phyloP scores from a whole-genome alignment of 2,113 vertebrate genomes.

The Myiagra hebetior region DNA sequence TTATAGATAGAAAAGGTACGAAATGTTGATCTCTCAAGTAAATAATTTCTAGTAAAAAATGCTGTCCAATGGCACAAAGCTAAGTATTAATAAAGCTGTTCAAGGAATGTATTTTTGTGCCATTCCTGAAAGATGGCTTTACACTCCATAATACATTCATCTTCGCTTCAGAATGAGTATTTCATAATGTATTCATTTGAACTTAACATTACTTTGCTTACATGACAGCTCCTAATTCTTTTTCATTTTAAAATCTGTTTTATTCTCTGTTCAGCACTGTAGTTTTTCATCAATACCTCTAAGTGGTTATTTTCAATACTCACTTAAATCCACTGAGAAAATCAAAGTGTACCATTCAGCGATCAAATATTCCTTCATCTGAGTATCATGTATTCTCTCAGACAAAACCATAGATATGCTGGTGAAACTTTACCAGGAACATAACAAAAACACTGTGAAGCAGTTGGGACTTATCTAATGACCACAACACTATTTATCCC shows the following conservation, averaged over 20 bases:
- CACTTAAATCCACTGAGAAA: neutral
- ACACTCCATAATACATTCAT: neutral
- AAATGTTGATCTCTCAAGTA: neutral
- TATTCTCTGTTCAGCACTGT: neutral
- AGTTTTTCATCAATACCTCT: neutral
- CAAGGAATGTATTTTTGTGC: neutral
- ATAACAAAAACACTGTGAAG: neutral
- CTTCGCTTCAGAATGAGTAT: neutral
- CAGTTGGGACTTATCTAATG: neutral
- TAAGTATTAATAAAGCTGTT: neutral
- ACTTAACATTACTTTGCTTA: neutral
- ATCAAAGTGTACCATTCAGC: neutral
- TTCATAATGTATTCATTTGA: neutral
- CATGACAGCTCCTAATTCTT: neutral
- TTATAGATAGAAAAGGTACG: neutral
- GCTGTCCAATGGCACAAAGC: neutral
- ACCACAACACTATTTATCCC: neutral
- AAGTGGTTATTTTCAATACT: neutral
- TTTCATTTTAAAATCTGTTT: neutral
- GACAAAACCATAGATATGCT: neutral
- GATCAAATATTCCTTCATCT: neutral
- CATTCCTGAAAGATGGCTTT: neutral
- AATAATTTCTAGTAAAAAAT: neutral
- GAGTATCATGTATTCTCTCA: neutral
- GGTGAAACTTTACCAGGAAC: neutral